Evolutionary conservation across 23 tunicate genomes (phyloP).

Genomic region (Phallusia fumigata): DNA sequence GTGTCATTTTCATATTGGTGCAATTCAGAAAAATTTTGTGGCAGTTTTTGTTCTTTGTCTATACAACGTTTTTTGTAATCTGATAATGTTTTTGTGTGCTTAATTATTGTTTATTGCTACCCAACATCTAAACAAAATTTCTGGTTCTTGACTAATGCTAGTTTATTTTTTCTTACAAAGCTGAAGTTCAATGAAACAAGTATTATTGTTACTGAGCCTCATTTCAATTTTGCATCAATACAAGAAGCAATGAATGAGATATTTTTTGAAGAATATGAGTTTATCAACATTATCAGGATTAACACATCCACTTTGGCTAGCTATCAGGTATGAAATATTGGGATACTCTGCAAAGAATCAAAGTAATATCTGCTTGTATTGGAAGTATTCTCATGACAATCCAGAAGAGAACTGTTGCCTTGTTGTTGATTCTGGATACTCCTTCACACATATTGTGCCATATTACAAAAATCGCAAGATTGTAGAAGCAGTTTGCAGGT

Average conservation of each 20-base stretch:
- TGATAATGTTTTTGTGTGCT: no score
- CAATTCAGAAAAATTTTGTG: no score
- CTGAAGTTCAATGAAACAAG: conserved; percentile 56
- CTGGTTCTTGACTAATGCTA: no score
- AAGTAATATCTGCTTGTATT: not conserved
- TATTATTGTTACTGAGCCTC: conserved; percentile 91
- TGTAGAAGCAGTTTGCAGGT: conserved; percentile 74
- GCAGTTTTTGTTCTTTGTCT: no score
- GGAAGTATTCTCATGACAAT: conserved; percentile 43
- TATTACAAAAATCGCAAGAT: conserved; percentile 70
- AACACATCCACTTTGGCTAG: conserved; percentile 77
- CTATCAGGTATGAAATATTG: conserved; percentile 9
- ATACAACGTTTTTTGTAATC: no score
- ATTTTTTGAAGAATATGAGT: conserved; percentile 97
- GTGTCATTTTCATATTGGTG: no score
- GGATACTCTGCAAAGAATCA: not conserved
- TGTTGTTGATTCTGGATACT: conserved; percentile 89
- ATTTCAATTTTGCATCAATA: conserved; percentile 79
- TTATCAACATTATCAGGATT: conserved; percentile 72
- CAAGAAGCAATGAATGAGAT: conserved; percentile 96
- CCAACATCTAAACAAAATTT: no score
- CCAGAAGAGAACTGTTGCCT: conserved; percentile 85
- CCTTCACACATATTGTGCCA: conserved; percentile 98
- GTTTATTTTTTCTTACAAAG: conserved; percentile 31
- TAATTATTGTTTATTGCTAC: no score